Evolutionary conservation across 2,888 invertebrate species (phyloP).

Genomic region (Tetramorium bicarinatum): DNA sequence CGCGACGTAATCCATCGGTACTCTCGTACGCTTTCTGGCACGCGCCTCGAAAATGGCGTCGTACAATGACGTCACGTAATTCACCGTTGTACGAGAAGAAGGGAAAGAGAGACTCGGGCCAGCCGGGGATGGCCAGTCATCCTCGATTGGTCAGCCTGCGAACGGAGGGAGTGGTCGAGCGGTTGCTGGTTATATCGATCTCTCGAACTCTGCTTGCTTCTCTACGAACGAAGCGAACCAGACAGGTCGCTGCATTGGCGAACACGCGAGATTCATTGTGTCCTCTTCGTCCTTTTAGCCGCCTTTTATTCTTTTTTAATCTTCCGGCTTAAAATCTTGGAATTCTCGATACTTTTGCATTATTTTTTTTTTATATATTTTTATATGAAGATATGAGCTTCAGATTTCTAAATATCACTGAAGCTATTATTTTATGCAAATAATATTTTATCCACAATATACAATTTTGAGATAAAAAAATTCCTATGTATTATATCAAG

Average conservation of each 20-base stretch:
- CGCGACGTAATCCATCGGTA: slow-evolving; percentile 57
- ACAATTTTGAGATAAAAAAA: background rate
- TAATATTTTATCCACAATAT: no score
- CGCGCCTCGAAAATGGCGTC: slow-evolving; percentile 85
- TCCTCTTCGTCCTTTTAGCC: slow-evolving; percentile 55
- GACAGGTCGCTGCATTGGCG: slow-evolving; percentile 62
- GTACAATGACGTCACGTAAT: slow-evolving; percentile 82
- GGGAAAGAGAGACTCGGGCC: slow-evolving; percentile 68
- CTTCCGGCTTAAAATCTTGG: background rate
- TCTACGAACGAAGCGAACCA: slow-evolving; percentile 60
- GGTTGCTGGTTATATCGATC: slow-evolving; percentile 84
- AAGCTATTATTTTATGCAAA: background rate
- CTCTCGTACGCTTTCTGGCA: slow-evolving; percentile 79
- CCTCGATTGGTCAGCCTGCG: slow-evolving; percentile 83
- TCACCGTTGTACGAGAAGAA: slow-evolving; percentile 74
- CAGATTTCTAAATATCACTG: background rate
- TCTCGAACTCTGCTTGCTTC: slow-evolving; percentile 77
- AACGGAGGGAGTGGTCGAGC: slow-evolving; percentile 85
- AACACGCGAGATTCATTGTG: slow-evolving; percentile 57
- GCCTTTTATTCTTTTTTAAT: slow-evolving; percentile 28
- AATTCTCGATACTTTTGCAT: background rate
- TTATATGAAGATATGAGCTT: background rate
- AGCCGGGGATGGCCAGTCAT: slow-evolving; percentile 82
- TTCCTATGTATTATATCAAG: background rate
- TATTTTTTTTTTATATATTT: background rate